phyloP scores from a whole-genome alignment of 1,140 invertebrate genomes.

The Latrodectus geometricus region DNA sequence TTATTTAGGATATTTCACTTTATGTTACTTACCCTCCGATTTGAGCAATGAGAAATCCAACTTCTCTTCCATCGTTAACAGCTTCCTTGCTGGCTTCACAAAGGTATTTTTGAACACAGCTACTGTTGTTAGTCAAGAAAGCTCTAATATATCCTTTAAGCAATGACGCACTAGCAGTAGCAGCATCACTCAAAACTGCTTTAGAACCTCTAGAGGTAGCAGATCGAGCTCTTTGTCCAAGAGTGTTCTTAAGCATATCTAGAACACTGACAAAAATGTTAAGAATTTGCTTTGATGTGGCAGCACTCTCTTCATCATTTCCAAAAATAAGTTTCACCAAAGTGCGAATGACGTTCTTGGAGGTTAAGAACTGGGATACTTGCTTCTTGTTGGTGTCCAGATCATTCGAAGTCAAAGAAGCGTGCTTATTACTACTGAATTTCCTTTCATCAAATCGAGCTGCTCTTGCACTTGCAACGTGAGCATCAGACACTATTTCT shows the following conservation, averaged over 20 bases:
- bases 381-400: conserved; percentile 63
- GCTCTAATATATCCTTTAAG: conserved; percentile 83
- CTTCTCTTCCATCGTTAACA: conserved; percentile 81
- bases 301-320: conserved; percentile 65
- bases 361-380: conserved; percentile 64
- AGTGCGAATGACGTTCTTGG: conserved; percentile 65
- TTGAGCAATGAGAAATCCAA: conserved; percentile 89
- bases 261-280: conserved; percentile 64
- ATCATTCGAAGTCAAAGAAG: conserved; percentile 26
- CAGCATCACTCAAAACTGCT: conserved; percentile 64
- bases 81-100: conserved; percentile 91
- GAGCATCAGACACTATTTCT: not conserved
- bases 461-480: conserved; percentile 10
- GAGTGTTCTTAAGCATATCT: conserved; percentile 65
- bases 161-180: conserved; percentile 65
- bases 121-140: conserved; percentile 82
- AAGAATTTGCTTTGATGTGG: conserved; percentile 65
- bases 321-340: conserved; percentile 66
- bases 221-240: conserved; percentile 64
- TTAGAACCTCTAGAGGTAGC: conserved; percentile 55
- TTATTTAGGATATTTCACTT: too few relatives aligned
- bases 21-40: conserved; percentile 85
- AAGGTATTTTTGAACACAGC: conserved; percentile 83
- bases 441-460: conserved; percentile 57
- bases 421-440: conserved; percentile 54